phyloP scores from a whole-genome alignment of 2,797 vertebrate species.

The Clarias fuscus region DNA sequence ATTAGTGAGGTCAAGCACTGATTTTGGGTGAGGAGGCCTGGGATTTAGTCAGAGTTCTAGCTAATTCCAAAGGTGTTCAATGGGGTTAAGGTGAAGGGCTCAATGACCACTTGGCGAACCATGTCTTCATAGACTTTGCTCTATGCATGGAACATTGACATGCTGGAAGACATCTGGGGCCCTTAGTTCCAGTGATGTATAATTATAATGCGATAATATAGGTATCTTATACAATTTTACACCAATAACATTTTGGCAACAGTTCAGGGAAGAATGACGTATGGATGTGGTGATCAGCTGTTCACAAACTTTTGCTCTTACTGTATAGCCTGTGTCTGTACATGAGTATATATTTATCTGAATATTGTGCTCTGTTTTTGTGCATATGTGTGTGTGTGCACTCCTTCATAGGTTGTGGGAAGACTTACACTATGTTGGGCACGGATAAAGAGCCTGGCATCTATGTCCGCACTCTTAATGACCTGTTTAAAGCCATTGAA shows the following conservation, averaged over 20 bases:
- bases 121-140: neutral
- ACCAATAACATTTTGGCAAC: neutral
- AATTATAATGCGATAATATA: neutral
- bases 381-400: conserved; percentile 23
- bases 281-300: neutral
- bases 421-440: conserved; percentile 95
- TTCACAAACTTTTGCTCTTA: neutral
- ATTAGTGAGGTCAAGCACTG: neutral
- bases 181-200: neutral
- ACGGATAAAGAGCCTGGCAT: conserved; percentile 89
- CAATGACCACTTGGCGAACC: neutral
- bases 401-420: conserved; percentile 82
- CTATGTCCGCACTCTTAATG: conserved; percentile 85
- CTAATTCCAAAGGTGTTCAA: neutral
- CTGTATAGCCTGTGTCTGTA: neutral
- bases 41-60: neutral
- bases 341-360: neutral
- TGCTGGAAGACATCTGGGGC: neutral
- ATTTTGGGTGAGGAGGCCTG: neutral
- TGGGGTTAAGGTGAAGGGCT: neutral
- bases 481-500: conserved; percentile 88
- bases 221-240: neutral
- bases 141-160: neutral
- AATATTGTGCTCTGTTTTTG: neutral
- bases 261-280: neutral